Percentiles rank a stretch among this genome's conserved stretches.
These are phyloP conservation scores for Drosophila arawakana DNA, from an alignment of 1,140 invertebrate genomes.

Conservation along the genomic window DNA sequence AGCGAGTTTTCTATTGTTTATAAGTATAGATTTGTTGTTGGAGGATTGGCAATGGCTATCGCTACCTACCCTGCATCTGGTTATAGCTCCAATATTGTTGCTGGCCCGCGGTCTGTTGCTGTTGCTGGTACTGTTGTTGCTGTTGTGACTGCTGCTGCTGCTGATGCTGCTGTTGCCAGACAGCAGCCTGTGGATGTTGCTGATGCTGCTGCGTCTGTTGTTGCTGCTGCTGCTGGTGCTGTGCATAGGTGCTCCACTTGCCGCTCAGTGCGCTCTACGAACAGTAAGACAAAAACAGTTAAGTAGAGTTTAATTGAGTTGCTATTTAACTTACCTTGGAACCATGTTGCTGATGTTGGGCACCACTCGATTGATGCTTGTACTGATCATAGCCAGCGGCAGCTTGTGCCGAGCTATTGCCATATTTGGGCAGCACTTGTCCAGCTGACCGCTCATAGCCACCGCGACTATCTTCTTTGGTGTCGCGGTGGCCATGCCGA, in stretches of 20 bases:
- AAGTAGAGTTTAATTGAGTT: too few species aligned
- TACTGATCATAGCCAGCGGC: conserved; percentile 73
- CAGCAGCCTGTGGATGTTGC: conserved; percentile 57
- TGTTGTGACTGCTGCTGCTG: conserved; percentile 36
- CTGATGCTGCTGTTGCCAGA: conserved; percentile 64
- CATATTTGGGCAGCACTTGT: conserved; percentile 69
- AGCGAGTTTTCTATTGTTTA: conserved; percentile 14
- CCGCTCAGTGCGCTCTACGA: conserved; percentile 62
- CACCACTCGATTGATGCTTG: conserved; percentile 67
- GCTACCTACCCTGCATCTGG: conserved; percentile 74
- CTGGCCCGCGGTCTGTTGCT: conserved; percentile 64
- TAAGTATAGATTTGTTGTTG: conserved; percentile 29
- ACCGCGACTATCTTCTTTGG: conserved; percentile 85
- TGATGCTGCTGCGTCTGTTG: conserved; percentile 62
- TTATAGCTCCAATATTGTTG: conserved; percentile 80
- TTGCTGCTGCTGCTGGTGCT: conserved; percentile 69
- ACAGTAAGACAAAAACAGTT: neutral
- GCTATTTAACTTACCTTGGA: conserved; percentile 43
- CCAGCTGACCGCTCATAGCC: conserved; percentile 83
- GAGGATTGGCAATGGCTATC: neutral
- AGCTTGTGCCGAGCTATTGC: conserved; percentile 57
- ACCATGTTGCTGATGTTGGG: conserved; percentile 45
- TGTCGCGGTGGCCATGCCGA: conserved; percentile 85
- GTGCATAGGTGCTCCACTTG: conserved; percentile 78
- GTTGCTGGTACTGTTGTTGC: conserved; percentile 60